Evolutionary conservation across 2,113 vertebrate species (phyloP), one percentile per base, ranked within the genome.

Genomic region (Geococcyx californianus): DNA sequence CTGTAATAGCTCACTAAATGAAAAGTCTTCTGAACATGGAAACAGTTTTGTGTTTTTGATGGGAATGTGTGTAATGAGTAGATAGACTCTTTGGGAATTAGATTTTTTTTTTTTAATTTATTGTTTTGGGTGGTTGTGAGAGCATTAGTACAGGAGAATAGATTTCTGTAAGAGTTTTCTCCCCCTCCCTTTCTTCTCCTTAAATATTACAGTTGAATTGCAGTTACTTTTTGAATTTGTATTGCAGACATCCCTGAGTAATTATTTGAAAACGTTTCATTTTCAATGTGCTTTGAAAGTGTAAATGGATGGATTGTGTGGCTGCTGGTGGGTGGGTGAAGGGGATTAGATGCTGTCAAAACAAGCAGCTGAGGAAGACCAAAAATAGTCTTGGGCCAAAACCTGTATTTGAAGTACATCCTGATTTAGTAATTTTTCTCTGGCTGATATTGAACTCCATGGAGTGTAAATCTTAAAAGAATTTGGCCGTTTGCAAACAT

Each of bases 331-430:
- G 90, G 94, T 91, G 78, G 89, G 54, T 91, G 91, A 90, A 64
- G 31, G 69, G 54, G 93, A 86, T 95, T 93, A 90, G 60, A 93
- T 91, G 44, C 92, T 97, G 93, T 97, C 96, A 96, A 97, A 97
- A 96, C 92, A 96, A 96, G 77, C 93, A 95, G 69, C 89, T 88
- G 76, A 90, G 89, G 54, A 92, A 68, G 80, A 75, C 92, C 83
- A 92, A 96, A 96, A 95, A 94, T 96, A 94, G 62, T 81, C 44
- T 90, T 78, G 86, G 92, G 90, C 88, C 94, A 95, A 95, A 97
- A 96, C 93, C 90, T 90, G 42, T 94, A 78, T 55, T 88, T 92
- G 81, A 95, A 93, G 80, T 76, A 74, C 36, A 80, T 86, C 70
- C 44, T 87, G 90, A 93, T 95, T 94, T 92, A 89, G 80, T 93